phyloP scores from a whole-genome alignment of 2,797 vertebrate genomes.

The Dendrocincla tyrannina region DNA sequence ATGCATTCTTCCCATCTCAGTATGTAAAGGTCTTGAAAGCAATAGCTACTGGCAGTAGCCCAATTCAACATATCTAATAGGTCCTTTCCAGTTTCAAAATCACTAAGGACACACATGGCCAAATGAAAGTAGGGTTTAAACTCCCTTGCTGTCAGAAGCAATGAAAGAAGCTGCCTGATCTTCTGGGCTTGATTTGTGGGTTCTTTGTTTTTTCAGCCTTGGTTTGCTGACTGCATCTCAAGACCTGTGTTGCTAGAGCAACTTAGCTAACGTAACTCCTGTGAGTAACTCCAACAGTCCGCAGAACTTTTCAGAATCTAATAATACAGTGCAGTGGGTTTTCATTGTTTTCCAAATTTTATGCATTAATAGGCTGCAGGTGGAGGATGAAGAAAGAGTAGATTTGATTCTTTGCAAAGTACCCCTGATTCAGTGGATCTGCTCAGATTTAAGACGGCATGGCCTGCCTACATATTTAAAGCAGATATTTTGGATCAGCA shows the following conservation, averaged over 20 bases:
- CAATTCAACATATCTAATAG: slow-evolving; percentile 41
- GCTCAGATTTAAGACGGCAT: neutral
- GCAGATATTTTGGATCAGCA: neutral
- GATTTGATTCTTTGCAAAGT: neutral
- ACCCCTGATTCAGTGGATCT: neutral
- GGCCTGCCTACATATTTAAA: neutral
- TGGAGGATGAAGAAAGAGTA: neutral
- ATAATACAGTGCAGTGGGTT: neutral
- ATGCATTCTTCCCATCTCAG: slow-evolving; percentile 56
- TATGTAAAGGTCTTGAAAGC: slow-evolving; percentile 66
- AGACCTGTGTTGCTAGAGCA: neutral
- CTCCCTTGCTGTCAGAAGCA: slow-evolving; percentile 34
- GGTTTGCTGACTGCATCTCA: neutral
- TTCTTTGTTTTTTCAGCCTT: neutral
- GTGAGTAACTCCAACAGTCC: neutral
- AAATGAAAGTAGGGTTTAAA: neutral
- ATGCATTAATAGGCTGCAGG: neutral
- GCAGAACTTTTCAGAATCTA: neutral
- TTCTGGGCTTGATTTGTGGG: neutral
- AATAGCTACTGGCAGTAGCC: slow-evolving; percentile 63
- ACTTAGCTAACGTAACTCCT: neutral
- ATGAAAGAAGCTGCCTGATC: neutral
- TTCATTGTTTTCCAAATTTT: neutral
- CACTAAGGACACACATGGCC: slow-evolving; percentile 1
- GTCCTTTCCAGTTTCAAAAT: slow-evolving; percentile 49